Conservation (phyloP, 1,140 invertebrate genomes). For the Schlechtendalia chinensis region DNA sequence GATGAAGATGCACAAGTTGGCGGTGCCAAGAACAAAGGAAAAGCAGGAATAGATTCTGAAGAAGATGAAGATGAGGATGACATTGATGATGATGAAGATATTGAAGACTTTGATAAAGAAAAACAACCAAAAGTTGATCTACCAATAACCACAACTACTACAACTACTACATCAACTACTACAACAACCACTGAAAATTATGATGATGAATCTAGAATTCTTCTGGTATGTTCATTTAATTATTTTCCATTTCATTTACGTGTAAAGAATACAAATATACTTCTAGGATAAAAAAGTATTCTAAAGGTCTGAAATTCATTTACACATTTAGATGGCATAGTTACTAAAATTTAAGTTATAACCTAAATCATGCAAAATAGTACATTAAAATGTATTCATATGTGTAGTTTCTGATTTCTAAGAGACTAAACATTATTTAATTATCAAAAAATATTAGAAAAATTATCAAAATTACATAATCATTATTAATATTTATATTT, state of each 20-base stretch:
- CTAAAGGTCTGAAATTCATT: no score
- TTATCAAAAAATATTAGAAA: no score
- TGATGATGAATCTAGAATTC: conserved; percentile 25
- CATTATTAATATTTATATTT: no score
- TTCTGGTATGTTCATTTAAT: background rate
- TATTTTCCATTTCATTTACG: background rate
- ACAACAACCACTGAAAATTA: conserved; percentile 13
- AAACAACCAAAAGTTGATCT: background rate
- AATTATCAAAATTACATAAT: no score
- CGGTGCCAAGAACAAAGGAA: conserved; percentile 53
- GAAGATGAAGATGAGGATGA: conserved; percentile 27
- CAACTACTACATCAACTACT: conserved; percentile 18
- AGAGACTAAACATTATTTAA: no score
- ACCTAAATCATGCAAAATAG: no score
- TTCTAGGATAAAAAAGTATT: no score
- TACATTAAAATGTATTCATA: no score
- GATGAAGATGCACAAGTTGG: conserved; percentile 63
- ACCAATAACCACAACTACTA: background rate
- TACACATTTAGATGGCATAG: no score
- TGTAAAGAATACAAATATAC: no score
- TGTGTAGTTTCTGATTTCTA: no score
- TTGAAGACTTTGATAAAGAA: conserved; percentile 21
- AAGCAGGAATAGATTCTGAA: background rate
- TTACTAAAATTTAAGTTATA: no score
- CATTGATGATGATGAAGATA: conserved; percentile 24